Evolutionary conservation across 2,797 vertebrate species (phyloP), one percentile per base, ranked within the genome.

Genomic region (Petrocephalus sullivani): DNA sequence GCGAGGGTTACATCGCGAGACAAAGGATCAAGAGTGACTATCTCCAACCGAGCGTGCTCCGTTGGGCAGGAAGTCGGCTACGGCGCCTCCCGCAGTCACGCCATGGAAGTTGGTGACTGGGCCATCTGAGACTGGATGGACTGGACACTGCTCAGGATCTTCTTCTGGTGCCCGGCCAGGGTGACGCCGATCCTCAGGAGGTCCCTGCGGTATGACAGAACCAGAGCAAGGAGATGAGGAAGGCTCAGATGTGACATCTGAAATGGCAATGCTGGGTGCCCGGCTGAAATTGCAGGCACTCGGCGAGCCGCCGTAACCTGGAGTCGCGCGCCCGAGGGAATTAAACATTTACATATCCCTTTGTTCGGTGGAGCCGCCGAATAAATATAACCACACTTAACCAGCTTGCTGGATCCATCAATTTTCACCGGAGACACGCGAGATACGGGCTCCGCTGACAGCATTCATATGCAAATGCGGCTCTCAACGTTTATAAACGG

Each of bases 161-260:
- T 99, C 96, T 99, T 99, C 95, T 99, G 98, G 94, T 99, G 98
- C 91, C 98, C 98, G 9, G 97, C 98, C 90, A 99, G 94, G 90
- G 97, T 97, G 90, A 99, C 97, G 0, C 98, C 98, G 90, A 99
- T 98, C 96, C 97, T 97, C 93, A 98, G 96, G 87, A 99, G 96
- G 90, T 99, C 98, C 93, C 98, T 99, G 94, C 53, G 2, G 12
- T 16, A 89, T 37, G 64, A 23, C 12, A 84, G 57, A 60, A 85
- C 51, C 9, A 54, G 67, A 87, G 91, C 78, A 91, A 46, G 83
- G 4, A 60, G 1, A 86, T 7, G 37, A 60, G 57, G 37, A 90
- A 0, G 87, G 0, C 84, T 2, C 23, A 9, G 33, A 87, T 12
- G 21, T 87, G 1, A 89, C 87, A 85, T 88, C 67, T 85, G 14